Base-by-base conservation (phyloP, 2,797 vertebrate species). In the Dallia pectoralis region DNA sequence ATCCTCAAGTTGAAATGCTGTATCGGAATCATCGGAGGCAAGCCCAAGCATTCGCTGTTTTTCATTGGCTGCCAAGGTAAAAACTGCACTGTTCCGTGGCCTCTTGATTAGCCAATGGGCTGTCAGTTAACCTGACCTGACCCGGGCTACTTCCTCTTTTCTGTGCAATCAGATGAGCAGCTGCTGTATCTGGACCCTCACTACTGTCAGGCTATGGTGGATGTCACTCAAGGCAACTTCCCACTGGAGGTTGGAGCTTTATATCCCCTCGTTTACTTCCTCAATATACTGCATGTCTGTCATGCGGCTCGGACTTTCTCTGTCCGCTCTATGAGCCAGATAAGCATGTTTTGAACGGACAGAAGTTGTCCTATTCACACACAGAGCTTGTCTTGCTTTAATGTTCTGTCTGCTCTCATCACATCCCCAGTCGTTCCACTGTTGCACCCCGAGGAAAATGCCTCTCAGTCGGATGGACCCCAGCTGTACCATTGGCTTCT, bases 101-200 rank as follows among this genome's bases (percentile, higher is more conserved):
- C 48, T 62, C 80, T 70, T 79, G 49, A 75, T 74, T 72, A 71
- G 70, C 44, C 40, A 32, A 6, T 12, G 72, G 70, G 48, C 33
- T 49, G 12, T 12, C 16, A 16, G 25, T 29, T 48, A 4, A 47
- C 25, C 6, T 77, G n/a, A 47, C 61, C 75, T 63, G n/a, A n/a
- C 40, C 1, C 6, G 30, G 67, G 15, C 3, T 29, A 25, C 63
- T 80, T 77, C 32, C 69, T 67, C 32, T 82, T 69, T 33, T 85
- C 4, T 59, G 22, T 59, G n/a, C 22, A 59, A 59, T 32, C 67
- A 97, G 96, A 97, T 44, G 96, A 97, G 74, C 95, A 95, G 84
- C 90, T 97, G 74, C 91, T 98, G 29, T 98, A 97, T 89, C 90
- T 98, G 88, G 96, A 98, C 80, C 96, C 96, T 64, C 96, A 98